Base-by-base conservation (phyloP, 1,140 invertebrate genomes). In the Mylabris phalerata region DNA sequence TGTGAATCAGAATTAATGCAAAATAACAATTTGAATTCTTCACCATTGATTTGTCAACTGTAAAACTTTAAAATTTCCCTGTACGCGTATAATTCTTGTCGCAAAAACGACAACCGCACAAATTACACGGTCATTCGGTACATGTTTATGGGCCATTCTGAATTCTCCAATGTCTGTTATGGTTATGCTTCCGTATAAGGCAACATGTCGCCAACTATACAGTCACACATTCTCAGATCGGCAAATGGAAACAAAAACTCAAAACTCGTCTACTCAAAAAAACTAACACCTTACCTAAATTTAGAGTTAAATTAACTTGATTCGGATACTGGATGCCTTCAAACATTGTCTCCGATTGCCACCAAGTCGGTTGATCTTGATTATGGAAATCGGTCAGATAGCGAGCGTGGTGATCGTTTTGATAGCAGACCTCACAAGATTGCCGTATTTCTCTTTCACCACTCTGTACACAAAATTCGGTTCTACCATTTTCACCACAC, bases 271-370 rank as follows among this genome's bases (percentile, higher is more conserved):
- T 19, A 19, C 19, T 19, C n/a, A 3, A 50, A 42, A 0, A 57
- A 50, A 42, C n/a, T 26, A 11, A 56, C 24, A 13, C 78, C 83
- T 82, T 78, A 95, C 93, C 83, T 52, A 99, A 81, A 71, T 88
- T 80, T 7, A 98, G 76, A 0, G 94, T 98, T 13, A 99, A 77
- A 75, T 98, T 97, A 39, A 98, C 93, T 75, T 87, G 84, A 67
- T 87, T 89, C 0, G 93, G 91, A 72, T 87, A 90, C 71, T 96
- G 90, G 11, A 97, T 88, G 10, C 85, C 88, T 66, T 98, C 92
- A 61, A 84, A 84, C 92, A 99, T 97, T 0, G 97, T 98, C 68
- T 97, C 92, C 2, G 93, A 97, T 71, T 98, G 95, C 96, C 97
- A 99, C 93, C 94, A 98, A 0, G 97, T 98, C 60, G 87, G 85